These are phyloP conservation scores for Hemibagrus guttatus DNA, from an alignment of 2,797 vertebrate species.

Conservation along the genomic window DNA sequence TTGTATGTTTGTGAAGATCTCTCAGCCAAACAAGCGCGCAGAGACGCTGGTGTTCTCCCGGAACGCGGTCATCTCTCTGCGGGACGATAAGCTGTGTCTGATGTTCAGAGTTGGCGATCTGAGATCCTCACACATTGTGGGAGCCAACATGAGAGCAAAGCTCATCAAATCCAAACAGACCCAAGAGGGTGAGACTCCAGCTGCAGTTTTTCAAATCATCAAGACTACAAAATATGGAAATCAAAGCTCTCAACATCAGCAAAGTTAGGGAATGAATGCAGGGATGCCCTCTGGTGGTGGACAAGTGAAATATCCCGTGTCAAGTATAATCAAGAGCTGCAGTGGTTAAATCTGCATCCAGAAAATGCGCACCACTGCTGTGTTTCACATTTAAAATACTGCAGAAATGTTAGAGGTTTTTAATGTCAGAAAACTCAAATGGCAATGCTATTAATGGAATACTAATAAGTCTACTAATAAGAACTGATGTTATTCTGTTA, in stretches of 20 bases:
- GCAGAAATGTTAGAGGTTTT: neutral
- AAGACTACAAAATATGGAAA: neutral
- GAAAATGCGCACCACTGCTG: neutral
- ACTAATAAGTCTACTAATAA: neutral
- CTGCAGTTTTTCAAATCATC: neutral
- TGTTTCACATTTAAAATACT: neutral
- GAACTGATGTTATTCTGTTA: neutral
- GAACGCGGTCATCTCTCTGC: slow-evolving; percentile 89
- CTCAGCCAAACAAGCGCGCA: slow-evolving; percentile 94
- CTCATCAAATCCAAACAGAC: slow-evolving; percentile 99
- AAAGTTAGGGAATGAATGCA: neutral
- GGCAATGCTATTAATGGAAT: neutral
- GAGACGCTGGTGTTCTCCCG: slow-evolving; percentile 96
- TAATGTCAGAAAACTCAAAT: neutral
- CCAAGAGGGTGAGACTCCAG: slow-evolving; percentile 80
- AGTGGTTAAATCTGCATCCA: neutral
- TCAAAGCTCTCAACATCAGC: neutral
- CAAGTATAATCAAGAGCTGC: neutral
- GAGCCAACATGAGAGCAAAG: slow-evolving; percentile 96
- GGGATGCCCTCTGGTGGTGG: slow-evolving; percentile 41
- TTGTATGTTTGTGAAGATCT: slow-evolving; percentile 99
- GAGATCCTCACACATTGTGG: slow-evolving; percentile 94
- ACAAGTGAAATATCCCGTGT: neutral
- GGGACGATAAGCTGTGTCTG: slow-evolving; percentile 91
- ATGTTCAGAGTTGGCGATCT: slow-evolving; percentile 98